Conservation (phyloP, 2,888 invertebrate species). For the Gymnocheta viridis region DNA sequence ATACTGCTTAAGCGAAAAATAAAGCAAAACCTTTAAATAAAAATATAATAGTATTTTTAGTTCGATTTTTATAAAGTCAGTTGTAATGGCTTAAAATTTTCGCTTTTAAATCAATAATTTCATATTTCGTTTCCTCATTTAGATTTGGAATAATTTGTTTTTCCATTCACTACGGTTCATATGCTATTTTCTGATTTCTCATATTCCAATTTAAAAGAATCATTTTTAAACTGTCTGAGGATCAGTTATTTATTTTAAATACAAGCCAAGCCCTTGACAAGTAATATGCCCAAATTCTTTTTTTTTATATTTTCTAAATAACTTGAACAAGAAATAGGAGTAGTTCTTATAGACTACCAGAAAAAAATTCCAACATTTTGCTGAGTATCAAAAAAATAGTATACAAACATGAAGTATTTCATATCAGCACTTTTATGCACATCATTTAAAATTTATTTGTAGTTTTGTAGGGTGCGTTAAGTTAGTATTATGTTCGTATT, state of each 20-base stretch:
- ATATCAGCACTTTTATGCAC: constrained; percentile 25
- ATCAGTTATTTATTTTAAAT: neutral
- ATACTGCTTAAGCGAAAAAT: too few relatives aligned
- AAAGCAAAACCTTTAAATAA: neutral
- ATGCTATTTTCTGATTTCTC: neutral
- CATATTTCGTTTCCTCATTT: neutral
- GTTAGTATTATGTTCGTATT: neutral
- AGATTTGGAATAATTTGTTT: neutral
- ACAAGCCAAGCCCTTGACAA: neutral
- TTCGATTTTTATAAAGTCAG: neutral
- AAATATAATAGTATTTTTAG: constrained; percentile 11
- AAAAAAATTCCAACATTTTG: constrained; percentile 14
- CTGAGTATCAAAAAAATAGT: constrained; percentile 22
- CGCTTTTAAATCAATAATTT: neutral
- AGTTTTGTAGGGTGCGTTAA: constrained; percentile 6
- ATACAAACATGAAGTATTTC: neutral
- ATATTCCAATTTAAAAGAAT: neutral
- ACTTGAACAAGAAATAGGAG: constrained; percentile 41
- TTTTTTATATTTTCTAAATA: constrained; percentile 11
- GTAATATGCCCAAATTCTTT: neutral
- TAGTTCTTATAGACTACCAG: neutral
- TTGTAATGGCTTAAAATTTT: too few relatives aligned
- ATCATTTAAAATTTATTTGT: neutral
- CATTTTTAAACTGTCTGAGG: constrained; percentile 4
- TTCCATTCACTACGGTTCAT: neutral